phyloP scores from a whole-genome alignment of 92 coral and sea anemone species.

The Blastomussa wellsi region DNA sequence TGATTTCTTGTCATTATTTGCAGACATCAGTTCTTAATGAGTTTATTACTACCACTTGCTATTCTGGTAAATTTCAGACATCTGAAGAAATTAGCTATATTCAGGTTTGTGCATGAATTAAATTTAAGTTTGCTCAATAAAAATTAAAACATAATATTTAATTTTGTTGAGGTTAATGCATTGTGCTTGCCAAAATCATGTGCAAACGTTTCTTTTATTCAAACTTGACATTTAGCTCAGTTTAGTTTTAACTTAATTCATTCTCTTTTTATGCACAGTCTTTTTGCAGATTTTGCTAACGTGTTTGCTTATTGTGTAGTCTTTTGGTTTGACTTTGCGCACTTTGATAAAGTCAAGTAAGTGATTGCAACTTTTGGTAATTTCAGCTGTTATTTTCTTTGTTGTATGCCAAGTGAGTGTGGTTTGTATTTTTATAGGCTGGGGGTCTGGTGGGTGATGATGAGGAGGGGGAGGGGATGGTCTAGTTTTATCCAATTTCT shows the following conservation, averaged over 20 bases:
- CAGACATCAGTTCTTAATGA: slow-evolving; percentile 79
- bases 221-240: background rate
- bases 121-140: too few relatives aligned
- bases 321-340: slow-evolving; percentile 98
- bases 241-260: too few relatives aligned
- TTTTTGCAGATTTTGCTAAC: slow-evolving; percentile 98
- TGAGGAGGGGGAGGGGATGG: too few relatives aligned
- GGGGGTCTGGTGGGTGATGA: too few relatives aligned
- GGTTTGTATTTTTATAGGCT: too few relatives aligned
- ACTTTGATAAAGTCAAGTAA: slow-evolving; percentile 90
- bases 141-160: too few relatives aligned
- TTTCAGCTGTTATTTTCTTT: background rate
- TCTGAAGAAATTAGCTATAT: slow-evolving; percentile 82
- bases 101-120: slow-evolving; percentile 59
- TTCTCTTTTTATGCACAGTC: slow-evolving; percentile 61
- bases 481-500: too few relatives aligned
- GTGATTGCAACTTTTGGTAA: slow-evolving; percentile 5
- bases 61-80: slow-evolving; percentile 91
- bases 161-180: too few relatives aligned
- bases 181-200: too few relatives aligned
- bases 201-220: too few relatives aligned
- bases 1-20: slow-evolving; percentile 17
- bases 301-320: slow-evolving; percentile 99
- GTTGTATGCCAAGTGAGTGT: too few relatives aligned
- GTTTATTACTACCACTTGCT: slow-evolving; percentile 80